Evolutionary conservation across 2,113 vertebrate species (phyloP).

Genomic region (Entomyzon cyanotis): DNA sequence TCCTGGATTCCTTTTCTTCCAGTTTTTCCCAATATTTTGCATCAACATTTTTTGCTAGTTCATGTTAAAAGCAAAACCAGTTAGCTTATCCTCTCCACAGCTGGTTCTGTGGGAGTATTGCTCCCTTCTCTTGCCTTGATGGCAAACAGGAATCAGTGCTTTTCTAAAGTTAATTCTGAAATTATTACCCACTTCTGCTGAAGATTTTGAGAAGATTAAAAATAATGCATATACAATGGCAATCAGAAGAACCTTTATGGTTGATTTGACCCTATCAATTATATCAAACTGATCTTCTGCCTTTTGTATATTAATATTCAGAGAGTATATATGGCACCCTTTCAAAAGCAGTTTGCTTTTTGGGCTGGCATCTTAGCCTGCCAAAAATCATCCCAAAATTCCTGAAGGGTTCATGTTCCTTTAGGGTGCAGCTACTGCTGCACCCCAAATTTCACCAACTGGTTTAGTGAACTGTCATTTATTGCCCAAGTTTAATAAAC

Average conservation of each 20-base stretch:
- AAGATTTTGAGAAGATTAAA: neutral
- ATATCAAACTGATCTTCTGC: neutral
- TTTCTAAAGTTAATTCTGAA: neutral
- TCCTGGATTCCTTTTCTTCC: neutral
- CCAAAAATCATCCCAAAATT: neutral
- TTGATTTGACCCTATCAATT: neutral
- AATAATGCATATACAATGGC: neutral
- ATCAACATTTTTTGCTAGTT: neutral
- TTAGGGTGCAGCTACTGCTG: neutral
- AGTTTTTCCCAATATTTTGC: neutral
- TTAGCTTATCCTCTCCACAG: neutral
- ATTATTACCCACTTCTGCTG: neutral
- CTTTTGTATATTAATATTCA: neutral
- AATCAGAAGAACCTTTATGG: neutral
- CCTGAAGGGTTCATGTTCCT: neutral
- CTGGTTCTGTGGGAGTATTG: neutral
- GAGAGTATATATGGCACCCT: neutral
- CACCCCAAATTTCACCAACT: neutral
- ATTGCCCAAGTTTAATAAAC: neutral
- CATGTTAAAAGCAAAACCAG: rapidly evolving
- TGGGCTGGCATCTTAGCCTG: neutral
- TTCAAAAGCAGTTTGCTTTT: neutral
- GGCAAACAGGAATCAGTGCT: neutral
- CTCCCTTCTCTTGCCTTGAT: neutral
- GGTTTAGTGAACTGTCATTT: neutral